These are phyloP conservation scores for Maccullochella peelii DNA, from an alignment of 2,113 vertebrate species.

Conservation along the genomic window DNA sequence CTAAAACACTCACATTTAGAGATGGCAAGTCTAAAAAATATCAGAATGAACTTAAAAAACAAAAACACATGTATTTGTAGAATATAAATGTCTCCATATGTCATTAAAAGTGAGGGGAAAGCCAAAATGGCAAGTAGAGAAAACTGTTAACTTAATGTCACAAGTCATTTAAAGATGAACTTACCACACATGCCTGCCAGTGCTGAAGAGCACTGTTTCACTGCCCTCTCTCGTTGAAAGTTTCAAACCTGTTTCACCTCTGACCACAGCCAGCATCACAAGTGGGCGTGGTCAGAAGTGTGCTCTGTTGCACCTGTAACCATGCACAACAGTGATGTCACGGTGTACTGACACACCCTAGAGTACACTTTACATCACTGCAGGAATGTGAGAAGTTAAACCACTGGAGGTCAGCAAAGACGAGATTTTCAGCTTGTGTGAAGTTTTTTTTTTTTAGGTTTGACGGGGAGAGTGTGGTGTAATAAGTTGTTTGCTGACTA, in stretches of 20 bases:
- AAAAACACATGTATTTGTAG: neutral
- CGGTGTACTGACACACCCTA: neutral
- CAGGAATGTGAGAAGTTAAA: neutral
- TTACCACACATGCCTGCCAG: too few species aligned
- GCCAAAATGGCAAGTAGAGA: too few species aligned
- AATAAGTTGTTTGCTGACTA: neutral
- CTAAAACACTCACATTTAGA: neutral
- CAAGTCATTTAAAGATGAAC: too few species aligned
- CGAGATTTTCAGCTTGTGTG: neutral
- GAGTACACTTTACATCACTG: neutral
- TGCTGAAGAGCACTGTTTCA: too few species aligned
- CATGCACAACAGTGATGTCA: too few species aligned
- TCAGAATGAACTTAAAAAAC: neutral
- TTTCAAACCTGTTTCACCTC: too few species aligned
- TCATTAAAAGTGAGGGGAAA: too few species aligned
- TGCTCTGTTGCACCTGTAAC: too few species aligned
- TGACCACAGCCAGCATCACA: too few species aligned
- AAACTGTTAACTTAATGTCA: too few species aligned
- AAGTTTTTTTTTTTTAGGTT: neutral
- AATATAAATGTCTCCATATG: neutral
- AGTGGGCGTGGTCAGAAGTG: too few species aligned
- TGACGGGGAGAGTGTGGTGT: neutral
- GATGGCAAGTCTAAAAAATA: neutral
- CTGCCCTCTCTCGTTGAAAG: neutral
- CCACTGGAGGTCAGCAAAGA: neutral